phyloP scores from a whole-genome alignment of 2,888 invertebrate species.

The Dolichopus griseipennis region DNA sequence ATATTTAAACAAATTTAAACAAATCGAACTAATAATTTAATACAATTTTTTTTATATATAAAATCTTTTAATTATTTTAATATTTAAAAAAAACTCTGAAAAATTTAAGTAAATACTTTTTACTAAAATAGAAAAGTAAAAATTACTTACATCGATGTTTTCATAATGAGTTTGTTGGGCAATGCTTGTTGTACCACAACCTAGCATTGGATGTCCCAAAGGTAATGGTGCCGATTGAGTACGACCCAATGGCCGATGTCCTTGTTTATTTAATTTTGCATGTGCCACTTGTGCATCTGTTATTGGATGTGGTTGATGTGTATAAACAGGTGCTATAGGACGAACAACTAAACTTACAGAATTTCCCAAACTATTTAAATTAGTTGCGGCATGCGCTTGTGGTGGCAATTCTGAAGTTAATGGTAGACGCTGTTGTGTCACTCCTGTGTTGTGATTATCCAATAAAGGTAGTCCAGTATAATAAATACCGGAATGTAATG shows the following conservation, averaged over 20 bases:
- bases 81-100: too few species aligned
- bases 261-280: constrained; percentile 60
- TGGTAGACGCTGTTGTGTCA: constrained; percentile 35
- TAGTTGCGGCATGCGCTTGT: constrained; percentile 37
- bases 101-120: too few species aligned
- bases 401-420: constrained; percentile 34
- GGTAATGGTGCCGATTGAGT: constrained; percentile 91
- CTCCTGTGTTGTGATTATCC: constrained; percentile 29
- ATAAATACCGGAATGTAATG: constrained; percentile 24
- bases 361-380: constrained; percentile 24
- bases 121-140: too few species aligned
- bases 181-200: constrained; percentile 39
- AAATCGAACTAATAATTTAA: too few species aligned
- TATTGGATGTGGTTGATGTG: constrained; percentile 43
- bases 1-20: too few species aligned
- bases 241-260: constrained; percentile 75
- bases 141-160: constrained; percentile 39
- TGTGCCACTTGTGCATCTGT: constrained; percentile 59
- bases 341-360: constrained; percentile 24
- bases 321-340: constrained; percentile 31
- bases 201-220: constrained; percentile 77
- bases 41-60: too few species aligned
- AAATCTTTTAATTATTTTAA: too few species aligned
- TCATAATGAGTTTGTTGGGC: constrained; percentile 43
- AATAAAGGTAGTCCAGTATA: constrained; percentile 36